phyloP scores from a whole-genome alignment of 2,113 vertebrate species.

The Desmodus rotundus region DNA sequence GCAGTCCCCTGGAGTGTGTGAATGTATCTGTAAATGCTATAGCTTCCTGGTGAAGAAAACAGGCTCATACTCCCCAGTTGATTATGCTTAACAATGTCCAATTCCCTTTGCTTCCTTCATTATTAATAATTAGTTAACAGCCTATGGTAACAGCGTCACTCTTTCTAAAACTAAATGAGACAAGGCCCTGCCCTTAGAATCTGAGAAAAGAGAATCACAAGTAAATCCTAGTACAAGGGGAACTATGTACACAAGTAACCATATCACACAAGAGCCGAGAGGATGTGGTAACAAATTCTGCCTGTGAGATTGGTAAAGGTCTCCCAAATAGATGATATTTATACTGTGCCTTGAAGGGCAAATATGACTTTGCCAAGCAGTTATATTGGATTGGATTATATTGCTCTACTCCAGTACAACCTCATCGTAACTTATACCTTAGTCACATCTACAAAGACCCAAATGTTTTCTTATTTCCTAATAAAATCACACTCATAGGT shows the following conservation, averaged over 20 bases:
- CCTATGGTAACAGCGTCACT: not conserved
- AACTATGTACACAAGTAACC: not conserved
- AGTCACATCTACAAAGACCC: not conserved
- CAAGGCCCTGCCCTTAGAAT: not conserved
- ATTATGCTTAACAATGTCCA: no score
- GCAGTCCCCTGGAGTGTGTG: no score
- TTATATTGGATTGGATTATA: not conserved
- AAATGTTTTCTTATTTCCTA: not conserved
- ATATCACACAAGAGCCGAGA: not conserved
- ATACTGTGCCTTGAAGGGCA: not conserved
- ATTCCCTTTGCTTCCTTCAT: no score
- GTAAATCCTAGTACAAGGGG: not conserved
- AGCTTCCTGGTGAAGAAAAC: no score
- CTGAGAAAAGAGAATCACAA: not conserved
- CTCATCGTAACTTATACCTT: not conserved
- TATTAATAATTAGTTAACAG: no score
- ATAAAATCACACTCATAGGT: not conserved
- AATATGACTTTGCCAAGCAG: not conserved
- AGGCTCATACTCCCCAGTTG: no score
- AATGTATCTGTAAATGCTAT: no score
- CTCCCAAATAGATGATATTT: no score
- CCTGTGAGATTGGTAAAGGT: accelerated
- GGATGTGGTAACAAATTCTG: not conserved
- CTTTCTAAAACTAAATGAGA: not conserved
- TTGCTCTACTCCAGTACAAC: no score